phyloP scores from a whole-genome alignment of 2,113 vertebrate genomes.

The Laticauda laticaudata region DNA sequence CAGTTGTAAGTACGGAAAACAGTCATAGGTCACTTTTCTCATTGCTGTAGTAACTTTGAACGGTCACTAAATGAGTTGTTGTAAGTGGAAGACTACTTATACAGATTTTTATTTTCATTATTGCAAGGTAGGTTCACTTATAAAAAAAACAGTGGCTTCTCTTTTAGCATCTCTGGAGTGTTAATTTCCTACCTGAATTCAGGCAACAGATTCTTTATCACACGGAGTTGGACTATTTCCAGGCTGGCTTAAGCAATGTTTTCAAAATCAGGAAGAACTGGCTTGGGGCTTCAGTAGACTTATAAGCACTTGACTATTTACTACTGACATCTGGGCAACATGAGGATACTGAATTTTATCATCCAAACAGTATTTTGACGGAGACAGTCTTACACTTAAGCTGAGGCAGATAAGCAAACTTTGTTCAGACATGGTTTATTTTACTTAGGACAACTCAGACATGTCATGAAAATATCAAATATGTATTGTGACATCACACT shows the following conservation, averaged over 20 bases:
- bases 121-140: not conserved
- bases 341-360: not conserved
- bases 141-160: not conserved
- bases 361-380: not conserved
- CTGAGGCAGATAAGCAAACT: not conserved
- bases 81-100: not conserved
- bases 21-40: not conserved
- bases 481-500: not conserved
- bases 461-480: not conserved
- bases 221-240: not conserved
- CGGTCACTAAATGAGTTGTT: not conserved
- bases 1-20: not conserved
- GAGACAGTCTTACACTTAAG: not conserved
- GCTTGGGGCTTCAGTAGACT: not conserved
- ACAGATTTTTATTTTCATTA: not conserved
- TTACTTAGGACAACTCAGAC: not conserved
- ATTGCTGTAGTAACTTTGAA: not conserved
- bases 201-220: not conserved
- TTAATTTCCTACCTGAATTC: not conserved
- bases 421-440: not conserved
- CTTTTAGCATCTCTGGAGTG: not conserved
- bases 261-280: not conserved
- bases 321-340: not conserved
- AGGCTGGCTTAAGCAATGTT: not conserved
- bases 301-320: not conserved